Evolutionary conservation across 2,797 vertebrate species (phyloP).

Genomic region (Acrocephalus scirpaceus): DNA sequence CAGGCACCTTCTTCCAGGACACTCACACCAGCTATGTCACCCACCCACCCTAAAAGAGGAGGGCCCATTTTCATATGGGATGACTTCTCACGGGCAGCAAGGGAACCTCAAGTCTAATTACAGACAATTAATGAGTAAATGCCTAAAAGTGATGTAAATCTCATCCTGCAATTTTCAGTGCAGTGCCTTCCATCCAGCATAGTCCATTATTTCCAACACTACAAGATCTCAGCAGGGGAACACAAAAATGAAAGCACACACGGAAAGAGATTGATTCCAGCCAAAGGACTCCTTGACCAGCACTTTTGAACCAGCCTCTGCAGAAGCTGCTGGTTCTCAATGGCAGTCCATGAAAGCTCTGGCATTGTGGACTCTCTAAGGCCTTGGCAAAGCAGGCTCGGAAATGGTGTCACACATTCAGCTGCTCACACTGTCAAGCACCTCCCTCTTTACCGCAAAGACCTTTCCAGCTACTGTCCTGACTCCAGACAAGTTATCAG

Average conservation of each 20-base stretch:
- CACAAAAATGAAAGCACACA: neutral
- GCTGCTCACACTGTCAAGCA: neutral
- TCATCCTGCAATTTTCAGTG: neutral
- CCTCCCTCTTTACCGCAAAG: neutral
- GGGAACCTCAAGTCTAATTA: neutral
- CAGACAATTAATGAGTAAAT: neutral
- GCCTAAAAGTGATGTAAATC: neutral
- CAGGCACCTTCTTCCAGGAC: neutral
- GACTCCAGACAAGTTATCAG: neutral
- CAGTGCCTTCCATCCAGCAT: neutral
- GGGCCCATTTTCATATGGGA: neutral
- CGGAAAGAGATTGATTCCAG: neutral
- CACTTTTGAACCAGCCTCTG: neutral
- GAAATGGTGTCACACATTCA: neutral
- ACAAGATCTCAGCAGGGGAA: neutral
- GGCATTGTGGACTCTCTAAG: no score
- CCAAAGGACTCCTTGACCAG: neutral
- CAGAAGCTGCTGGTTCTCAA: neutral
- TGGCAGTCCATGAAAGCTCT: neutral
- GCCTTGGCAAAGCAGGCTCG: neutral
- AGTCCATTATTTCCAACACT: neutral
- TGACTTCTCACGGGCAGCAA: neutral
- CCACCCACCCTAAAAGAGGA: neutral
- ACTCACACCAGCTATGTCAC: neutral
- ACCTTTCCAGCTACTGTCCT: neutral